Evolutionary conservation across 2,888 invertebrate genomes (phyloP), one percentile per base, ranked within the genome.

Genomic region (Idaea biselata): DNA sequence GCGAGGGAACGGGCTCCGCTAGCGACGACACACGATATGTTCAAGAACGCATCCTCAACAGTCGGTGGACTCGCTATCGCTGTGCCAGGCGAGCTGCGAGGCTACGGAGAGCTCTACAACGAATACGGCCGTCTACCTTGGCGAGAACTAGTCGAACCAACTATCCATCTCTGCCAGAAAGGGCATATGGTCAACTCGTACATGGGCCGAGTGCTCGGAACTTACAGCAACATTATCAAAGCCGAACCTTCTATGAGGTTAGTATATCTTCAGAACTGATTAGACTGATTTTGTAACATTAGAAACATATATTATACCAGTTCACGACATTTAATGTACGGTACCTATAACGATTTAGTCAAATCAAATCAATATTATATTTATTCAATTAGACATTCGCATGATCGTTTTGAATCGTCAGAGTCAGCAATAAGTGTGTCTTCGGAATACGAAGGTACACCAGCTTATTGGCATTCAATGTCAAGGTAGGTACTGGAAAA

Each of bases 21-120:
- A 0, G 93, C 87, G 0, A 95, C 98, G 0, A 87, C 91, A 8
- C 82, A 86, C 76, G 86, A 95, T 67, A 97, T 97, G 97, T 97
- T 93, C 82, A 78, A 89, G 4, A 85, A 86, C 78, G 86, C 90
- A 4, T 93, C 93, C 0, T 87, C 91, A 5, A 86, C 83, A 62
- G 81, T 84, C 90, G 96, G 95, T 70, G 96, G 95, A 0, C 86
- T 95, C 72, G 94, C 97, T 0, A 94, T 96, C 16, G 99, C 96
- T 16, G 96, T 99, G n/a, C 98, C 99, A 0, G 98, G 98, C 8
- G 98, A 98, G 86, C 84, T 99, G 16, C 90, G 94, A 63, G 99
- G 99, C 1, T 97, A 97, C 83, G 96, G 96, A 94, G 94, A 93
- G 64, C 94, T 97, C 53, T 95, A 97, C 86, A 86, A 94, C 68